These are phyloP conservation scores for Ciconia stormi DNA, from an alignment of 2,113 vertebrate genomes.

Conservation along the genomic window DNA sequence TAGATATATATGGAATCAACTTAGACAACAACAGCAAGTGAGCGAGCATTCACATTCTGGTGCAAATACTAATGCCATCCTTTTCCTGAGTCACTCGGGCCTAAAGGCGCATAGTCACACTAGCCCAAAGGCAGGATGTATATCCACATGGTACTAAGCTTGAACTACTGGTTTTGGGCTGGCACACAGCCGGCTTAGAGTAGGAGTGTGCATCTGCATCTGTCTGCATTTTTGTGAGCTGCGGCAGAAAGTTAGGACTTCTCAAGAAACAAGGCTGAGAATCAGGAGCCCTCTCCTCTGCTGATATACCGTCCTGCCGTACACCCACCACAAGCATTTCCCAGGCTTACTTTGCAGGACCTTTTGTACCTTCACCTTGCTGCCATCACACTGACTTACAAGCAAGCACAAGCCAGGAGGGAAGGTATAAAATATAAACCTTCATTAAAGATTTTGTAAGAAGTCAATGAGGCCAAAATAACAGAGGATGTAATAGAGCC, in stretches of 20 bases:
- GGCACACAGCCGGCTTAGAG: not conserved
- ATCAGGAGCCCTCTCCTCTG: not conserved
- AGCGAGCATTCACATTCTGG: not conserved
- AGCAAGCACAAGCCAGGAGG: not conserved
- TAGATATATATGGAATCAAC: not conserved
- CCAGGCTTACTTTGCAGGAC: not conserved
- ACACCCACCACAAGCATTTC: not conserved
- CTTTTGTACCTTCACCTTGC: not conserved
- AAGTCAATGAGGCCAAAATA: conserved; percentile 27
- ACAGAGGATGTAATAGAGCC: conserved; percentile 44
- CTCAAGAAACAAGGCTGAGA: not conserved
- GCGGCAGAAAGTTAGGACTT: fast-evolving
- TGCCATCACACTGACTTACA: not conserved
- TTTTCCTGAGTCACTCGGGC: not conserved
- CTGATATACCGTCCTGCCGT: not conserved
- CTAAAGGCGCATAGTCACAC: not conserved
- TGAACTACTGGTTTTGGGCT: not conserved
- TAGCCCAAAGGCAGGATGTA: not conserved
- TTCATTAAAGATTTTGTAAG: conserved; percentile 41
- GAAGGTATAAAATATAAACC: conserved; percentile 20
- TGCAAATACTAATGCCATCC: not conserved
- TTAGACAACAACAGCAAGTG: not conserved
- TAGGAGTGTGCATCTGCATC: not conserved
- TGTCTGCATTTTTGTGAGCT: not conserved
- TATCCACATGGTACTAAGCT: not conserved